Evolutionary conservation across 2,113 vertebrate genomes (phyloP).

Genomic region (Hyaena hyaena): DNA sequence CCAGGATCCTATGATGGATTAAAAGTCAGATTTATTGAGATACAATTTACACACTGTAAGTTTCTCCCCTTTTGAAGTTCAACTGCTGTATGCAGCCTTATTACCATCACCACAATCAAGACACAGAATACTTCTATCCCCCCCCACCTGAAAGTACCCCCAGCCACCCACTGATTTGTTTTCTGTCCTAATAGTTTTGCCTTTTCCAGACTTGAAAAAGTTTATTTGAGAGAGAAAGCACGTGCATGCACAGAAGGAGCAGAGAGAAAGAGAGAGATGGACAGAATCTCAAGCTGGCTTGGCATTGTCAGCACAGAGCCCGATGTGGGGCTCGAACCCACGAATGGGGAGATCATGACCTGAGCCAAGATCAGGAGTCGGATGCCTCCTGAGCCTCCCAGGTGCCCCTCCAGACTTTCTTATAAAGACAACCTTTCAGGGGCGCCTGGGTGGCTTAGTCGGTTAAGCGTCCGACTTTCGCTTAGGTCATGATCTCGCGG

Average conservation of each 20-base stretch:
- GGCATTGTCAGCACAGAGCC: too few relatives aligned
- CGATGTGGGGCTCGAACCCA: too few relatives aligned
- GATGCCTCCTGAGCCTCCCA: too few relatives aligned
- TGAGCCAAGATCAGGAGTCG: too few relatives aligned
- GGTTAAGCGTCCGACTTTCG: too few relatives aligned
- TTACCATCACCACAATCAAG: neutral
- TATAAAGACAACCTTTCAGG: neutral
- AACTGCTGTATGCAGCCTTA: neutral
- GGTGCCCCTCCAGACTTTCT: neutral
- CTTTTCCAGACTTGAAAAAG: neutral
- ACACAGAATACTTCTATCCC: fast-evolving
- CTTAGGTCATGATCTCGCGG: too few relatives aligned
- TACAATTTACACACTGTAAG: neutral
- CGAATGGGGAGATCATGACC: too few relatives aligned
- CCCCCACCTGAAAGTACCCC: neutral
- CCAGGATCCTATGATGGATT: neutral
- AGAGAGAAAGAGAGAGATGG: too few relatives aligned
- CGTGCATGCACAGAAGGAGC: too few relatives aligned
- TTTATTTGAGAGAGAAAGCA: too few relatives aligned
- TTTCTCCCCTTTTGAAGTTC: neutral
- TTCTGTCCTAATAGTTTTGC: neutral
- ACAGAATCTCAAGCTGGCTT: too few relatives aligned
- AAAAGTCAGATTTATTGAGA: neutral
- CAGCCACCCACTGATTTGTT: neutral
- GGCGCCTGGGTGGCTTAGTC: too few relatives aligned